Percentiles rank a stretch among this genome's conserved stretches.
Conservation (phyloP, 2,797 vertebrate species). For the Nyctalus aviator region DNA sequence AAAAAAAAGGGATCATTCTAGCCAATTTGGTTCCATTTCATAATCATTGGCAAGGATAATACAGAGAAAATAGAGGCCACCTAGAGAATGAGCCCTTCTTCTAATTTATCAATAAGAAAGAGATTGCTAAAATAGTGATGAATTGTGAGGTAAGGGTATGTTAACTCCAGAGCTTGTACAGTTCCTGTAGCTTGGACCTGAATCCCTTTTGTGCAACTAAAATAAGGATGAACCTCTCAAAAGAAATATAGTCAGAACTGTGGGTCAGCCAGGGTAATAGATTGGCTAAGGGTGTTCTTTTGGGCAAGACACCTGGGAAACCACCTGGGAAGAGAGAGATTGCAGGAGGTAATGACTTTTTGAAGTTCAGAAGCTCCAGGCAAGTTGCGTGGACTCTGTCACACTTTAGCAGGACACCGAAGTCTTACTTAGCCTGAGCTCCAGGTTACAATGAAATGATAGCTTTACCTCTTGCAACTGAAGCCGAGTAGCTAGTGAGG, state of each 20-base stretch:
- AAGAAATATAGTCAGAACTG: neutral
- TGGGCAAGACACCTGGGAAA: neutral
- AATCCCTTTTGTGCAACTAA: conserved; percentile 42
- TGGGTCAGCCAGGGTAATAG: neutral
- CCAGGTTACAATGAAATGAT: neutral
- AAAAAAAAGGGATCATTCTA: neutral
- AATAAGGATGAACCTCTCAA: neutral
- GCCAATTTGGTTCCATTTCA: conserved; percentile 5
- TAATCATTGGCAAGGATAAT: neutral
- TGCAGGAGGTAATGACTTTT: neutral
- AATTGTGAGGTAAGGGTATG: conserved; percentile 48
- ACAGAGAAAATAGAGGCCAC: neutral
- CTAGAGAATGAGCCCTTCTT: neutral
- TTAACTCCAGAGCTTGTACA: conserved; percentile 27
- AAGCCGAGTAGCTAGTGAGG: neutral
- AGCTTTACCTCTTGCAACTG: neutral
- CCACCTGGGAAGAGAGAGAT: neutral
- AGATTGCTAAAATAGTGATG: conserved; percentile 35
- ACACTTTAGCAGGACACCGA: neutral
- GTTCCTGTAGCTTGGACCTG: neutral
- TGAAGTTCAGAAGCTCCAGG: neutral
- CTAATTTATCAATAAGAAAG: neutral
- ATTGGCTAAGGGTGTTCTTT: neutral
- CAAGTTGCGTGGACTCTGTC: neutral
- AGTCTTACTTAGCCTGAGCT: neutral